These are phyloP conservation scores for Pycnomerus fuliginosus DNA, from an alignment of 2,888 invertebrate genomes.

Conservation along the genomic window DNA sequence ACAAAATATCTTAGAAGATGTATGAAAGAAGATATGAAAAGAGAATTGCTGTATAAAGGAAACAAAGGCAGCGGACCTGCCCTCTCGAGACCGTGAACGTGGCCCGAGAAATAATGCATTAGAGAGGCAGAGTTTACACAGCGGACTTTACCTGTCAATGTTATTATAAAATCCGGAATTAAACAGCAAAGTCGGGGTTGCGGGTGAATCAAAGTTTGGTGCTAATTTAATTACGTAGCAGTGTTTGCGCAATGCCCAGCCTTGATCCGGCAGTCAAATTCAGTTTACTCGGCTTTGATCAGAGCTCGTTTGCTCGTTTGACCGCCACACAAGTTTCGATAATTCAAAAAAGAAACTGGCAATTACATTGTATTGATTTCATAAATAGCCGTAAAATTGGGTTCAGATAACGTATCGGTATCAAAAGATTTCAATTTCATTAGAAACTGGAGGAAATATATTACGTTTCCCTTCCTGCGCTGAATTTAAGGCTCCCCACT, in stretches of 20 bases:
- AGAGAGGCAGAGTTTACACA: constrained; percentile 25
- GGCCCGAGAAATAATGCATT: constrained; percentile 43
- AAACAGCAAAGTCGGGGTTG: too few relatives aligned
- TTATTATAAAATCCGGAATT: too few relatives aligned
- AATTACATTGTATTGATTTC: constrained; percentile 13
- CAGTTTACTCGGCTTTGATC: constrained; percentile 45
- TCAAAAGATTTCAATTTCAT: constrained; percentile 36
- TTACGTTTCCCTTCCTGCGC: constrained; percentile 33
- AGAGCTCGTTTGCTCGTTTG: constrained; percentile 39
- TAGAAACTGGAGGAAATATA: constrained; percentile 39
- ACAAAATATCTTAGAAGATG: constrained; percentile 47
- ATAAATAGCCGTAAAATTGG: constrained; percentile 6
- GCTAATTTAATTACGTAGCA: constrained; percentile 42
- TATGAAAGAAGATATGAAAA: constrained; percentile 50
- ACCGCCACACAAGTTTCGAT: constrained; percentile 3
- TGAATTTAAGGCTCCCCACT: constrained; percentile 44
- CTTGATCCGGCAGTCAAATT: constrained; percentile 43
- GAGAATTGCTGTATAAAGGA: constrained; percentile 51
- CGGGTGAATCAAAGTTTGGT: constrained; percentile 38
- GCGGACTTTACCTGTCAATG: too few relatives aligned
- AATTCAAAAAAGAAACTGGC: constrained; percentile 8
- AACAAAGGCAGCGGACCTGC: constrained; percentile 44
- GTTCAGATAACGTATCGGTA: constrained; percentile 9
- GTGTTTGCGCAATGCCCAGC: constrained; percentile 42
- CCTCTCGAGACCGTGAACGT: constrained; percentile 42